These are phyloP conservation scores for Pteronotus mesoamericanus DNA, from an alignment of 2,797 vertebrate species.

Conservation along the genomic window DNA sequence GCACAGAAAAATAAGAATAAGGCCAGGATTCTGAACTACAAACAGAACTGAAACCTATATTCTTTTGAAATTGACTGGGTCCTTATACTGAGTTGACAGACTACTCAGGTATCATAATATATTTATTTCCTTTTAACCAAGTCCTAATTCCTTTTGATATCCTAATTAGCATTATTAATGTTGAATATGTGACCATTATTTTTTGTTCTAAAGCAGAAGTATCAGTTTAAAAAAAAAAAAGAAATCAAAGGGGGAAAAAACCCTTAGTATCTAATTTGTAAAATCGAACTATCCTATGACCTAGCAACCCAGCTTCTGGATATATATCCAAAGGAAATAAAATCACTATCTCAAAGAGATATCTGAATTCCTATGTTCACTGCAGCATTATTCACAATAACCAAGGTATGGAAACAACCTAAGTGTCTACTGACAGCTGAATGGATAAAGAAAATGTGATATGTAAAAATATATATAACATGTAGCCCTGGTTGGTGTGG, in stretches of 20 bases:
- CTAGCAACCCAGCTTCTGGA: neutral
- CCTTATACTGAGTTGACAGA: neutral
- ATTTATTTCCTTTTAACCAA: neutral
- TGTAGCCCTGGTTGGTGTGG: no score
- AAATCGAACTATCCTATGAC: neutral
- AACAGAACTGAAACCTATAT: neutral
- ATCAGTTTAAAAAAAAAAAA: slow-evolving; percentile 1
- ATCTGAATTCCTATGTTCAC: neutral
- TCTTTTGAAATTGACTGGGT: neutral
- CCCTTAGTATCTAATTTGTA: neutral
- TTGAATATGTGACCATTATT: neutral
- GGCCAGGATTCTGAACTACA: neutral
- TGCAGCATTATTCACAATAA: neutral
- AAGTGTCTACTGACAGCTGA: neutral
- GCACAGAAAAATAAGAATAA: neutral
- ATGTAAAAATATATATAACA: neutral
- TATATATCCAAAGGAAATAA: neutral
- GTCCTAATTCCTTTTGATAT: neutral
- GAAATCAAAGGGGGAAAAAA: neutral
- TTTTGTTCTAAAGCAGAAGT: neutral
- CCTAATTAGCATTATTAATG: neutral
- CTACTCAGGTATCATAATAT: neutral
- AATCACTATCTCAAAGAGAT: neutral
- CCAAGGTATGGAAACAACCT: neutral
- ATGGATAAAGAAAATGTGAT: neutral